Percentiles rank a stretch among this genome's conserved stretches.
Evolutionary conservation across 2,113 vertebrate genomes (phyloP).

Genomic region (Sigmodon hispidus): DNA sequence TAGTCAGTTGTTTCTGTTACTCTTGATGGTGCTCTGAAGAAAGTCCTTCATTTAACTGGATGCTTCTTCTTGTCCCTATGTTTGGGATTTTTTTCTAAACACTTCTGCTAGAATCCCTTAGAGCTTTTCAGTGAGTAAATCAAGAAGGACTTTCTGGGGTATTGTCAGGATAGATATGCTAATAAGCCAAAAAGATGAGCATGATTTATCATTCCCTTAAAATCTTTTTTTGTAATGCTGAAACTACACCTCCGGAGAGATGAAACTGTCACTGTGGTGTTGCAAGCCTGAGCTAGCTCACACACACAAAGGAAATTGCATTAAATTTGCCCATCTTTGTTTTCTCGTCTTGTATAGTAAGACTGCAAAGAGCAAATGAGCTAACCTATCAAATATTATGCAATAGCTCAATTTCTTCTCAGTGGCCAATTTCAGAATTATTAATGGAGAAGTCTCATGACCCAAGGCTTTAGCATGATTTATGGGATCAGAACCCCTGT

Average conservation of each 20-base stretch:
- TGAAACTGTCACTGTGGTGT: constrained; percentile 36
- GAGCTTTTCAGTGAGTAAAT: background rate
- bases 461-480: background rate
- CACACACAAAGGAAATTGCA: constrained; percentile 70
- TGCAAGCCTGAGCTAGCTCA: constrained; percentile 69
- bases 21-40: constrained; percentile 17
- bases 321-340: constrained; percentile 59
- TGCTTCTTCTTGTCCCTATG: background rate
- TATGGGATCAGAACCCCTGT: background rate
- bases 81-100: constrained; percentile 52
- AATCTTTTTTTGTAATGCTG: constrained; percentile 19
- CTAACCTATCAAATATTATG: constrained; percentile 70
- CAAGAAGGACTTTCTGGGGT: background rate
- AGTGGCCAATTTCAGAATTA: constrained; percentile 33
- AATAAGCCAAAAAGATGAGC: background rate
- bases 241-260: constrained; percentile 1
- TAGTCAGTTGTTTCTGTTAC: background rate
- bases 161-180: background rate
- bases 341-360: constrained; percentile 51
- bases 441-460: constrained; percentile 34
- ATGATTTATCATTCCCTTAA: constrained; percentile 21
- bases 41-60: constrained; percentile 6
- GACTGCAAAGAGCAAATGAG: constrained; percentile 40
- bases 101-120: background rate
- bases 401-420: constrained; percentile 70